Base-by-base conservation (phyloP, 2,113 vertebrate species). In the Rhynchopsitta pachyrhyncha region DNA sequence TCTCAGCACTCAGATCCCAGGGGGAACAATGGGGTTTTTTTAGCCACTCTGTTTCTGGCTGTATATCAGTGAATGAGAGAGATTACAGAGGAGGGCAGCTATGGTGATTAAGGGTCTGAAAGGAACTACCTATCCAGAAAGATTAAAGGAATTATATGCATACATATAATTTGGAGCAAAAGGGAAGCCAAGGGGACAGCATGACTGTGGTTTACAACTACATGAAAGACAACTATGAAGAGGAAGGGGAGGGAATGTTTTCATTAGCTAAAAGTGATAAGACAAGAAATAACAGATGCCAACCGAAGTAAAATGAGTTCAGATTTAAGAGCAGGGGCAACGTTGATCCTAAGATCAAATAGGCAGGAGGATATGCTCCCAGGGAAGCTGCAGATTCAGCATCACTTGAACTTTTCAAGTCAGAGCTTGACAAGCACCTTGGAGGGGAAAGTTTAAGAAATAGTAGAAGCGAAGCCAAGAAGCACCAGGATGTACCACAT, bases 121-220 rank as follows among this genome's bases (percentile, higher is more conserved):
- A 95, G 77, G 76, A 77, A 55, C 75, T 59, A 55, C 74, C 88
- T 92, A 23, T 86, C 73, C 92, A 90, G 91, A 95, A 92, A 95
- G 92, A 94, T 86, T 57, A 93, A 97, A 96, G 82, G 90, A 86
- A 90, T 95, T 86, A 88, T 95, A 96, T 44, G 52, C 89, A 59
- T 83, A 49, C 71, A 29, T 35, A n/a, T 64, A 83, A 92, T 95
- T 80, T 91, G 70, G 31, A 82, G 80, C 46, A 85, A 81, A 90
- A 84, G 69, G 79, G 82, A 87, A 85, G 42, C 74, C 74, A 82
- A 55, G 73, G 84, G 74, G 77, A 66, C 82, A 87, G 78, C 8
- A 17, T 86, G 90, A 67, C 62, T 81, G 57, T 5, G 64, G 78
- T 93, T 96, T 88, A 75, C 42, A 68, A 91, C 85, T 50, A 68